These are phyloP conservation scores for Argopecten irradians DNA, from an alignment of 1,140 invertebrate species.

Conservation along the genomic window DNA sequence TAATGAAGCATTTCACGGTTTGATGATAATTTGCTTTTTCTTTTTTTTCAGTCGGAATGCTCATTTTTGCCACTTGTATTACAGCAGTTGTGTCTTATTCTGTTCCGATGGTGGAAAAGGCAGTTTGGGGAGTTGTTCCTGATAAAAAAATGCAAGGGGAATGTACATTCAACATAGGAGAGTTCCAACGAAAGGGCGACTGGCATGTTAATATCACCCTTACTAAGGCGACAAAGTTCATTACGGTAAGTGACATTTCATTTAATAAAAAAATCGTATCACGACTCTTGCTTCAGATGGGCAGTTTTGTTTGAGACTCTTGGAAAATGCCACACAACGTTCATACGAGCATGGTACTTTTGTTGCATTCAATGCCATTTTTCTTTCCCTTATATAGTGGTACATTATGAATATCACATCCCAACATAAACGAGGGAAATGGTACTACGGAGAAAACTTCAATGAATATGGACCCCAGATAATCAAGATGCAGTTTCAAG, in stretches of 20 bases:
- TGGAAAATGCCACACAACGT: too few relatives aligned
- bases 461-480: neutral
- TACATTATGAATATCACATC: neutral
- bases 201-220: neutral
- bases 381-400: neutral
- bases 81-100: neutral
- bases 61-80: neutral
- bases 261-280: too few relatives aligned
- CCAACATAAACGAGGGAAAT: neutral
- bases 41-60: neutral
- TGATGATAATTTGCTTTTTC: too few relatives aligned
- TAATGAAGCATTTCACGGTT: too few relatives aligned
- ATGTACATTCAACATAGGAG: constrained; percentile 7
- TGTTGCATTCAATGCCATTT: too few relatives aligned
- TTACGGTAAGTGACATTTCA: neutral
- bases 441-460: neutral
- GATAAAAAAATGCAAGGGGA: neutral
- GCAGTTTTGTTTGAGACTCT: too few relatives aligned
- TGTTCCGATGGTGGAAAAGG: neutral
- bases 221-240: neutral
- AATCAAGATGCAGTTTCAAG: constrained; percentile 2
- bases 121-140: neutral
- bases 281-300: too few relatives aligned
- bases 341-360: too few relatives aligned
- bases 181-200: neutral